Evolutionary conservation across 1,140 invertebrate species (phyloP).

Genomic region (Listronotus bonariensis): DNA sequence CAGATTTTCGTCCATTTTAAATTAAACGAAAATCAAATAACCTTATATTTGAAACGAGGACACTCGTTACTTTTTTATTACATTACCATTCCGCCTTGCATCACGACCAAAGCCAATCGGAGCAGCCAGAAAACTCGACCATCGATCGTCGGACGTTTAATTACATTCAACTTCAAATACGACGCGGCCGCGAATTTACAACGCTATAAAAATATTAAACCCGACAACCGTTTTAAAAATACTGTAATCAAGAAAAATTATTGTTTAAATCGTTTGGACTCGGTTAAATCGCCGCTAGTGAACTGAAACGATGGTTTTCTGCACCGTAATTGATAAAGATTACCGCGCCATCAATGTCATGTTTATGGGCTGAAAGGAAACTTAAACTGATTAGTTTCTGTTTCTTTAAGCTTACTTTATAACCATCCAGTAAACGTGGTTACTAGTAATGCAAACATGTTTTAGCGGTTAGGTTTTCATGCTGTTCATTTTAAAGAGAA

Average conservation of each 20-base stretch:
- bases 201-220: constrained; percentile 20
- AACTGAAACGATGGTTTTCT: constrained; percentile 22
- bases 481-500: too few relatives aligned
- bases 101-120: too few relatives aligned
- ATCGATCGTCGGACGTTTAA: constrained; percentile 2
- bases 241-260: constrained; percentile 17
- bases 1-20: too few relatives aligned
- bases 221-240: constrained; percentile 13
- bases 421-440: neutral
- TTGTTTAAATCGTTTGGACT: constrained; percentile 21
- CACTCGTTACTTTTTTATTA: too few relatives aligned
- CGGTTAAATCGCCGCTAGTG: constrained; percentile 22
- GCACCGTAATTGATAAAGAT: constrained; percentile 27
- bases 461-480: constrained; percentile 3
- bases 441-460: constrained; percentile 14
- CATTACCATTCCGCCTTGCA: too few relatives aligned
- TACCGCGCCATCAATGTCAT: constrained; percentile 26
- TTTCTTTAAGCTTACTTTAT: constrained; percentile 26
- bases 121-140: too few relatives aligned
- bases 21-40: too few relatives aligned
- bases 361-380: constrained; percentile 24
- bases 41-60: too few relatives aligned
- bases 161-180: constrained; percentile 14
- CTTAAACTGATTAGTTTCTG: constrained; percentile 25
- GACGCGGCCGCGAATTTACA: constrained; percentile 11